phyloP scores from a whole-genome alignment of 2,888 invertebrate genomes.

The Leucophenga montana region DNA sequence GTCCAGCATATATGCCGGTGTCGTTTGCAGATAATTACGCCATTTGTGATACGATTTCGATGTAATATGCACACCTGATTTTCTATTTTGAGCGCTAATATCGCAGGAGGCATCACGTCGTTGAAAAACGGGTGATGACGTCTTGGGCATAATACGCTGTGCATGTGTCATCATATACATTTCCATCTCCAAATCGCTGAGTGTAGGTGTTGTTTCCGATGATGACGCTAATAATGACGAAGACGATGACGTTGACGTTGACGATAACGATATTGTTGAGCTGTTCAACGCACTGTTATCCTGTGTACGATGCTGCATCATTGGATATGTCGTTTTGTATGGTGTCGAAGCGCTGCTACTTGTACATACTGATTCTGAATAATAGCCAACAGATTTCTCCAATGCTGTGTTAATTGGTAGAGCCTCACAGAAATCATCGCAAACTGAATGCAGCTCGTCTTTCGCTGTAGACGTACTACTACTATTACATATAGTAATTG shows the following conservation, averaged over 20 bases:
- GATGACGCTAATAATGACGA: too few relatives aligned
- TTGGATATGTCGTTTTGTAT: background rate
- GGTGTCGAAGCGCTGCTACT: slow-evolving; percentile 23
- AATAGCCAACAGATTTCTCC: slow-evolving; percentile 51
- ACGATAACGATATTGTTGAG: background rate
- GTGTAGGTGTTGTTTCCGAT: slow-evolving; percentile 9
- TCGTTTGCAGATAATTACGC: slow-evolving; percentile 60
- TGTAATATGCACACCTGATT: background rate
- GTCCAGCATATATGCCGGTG: slow-evolving; percentile 62
- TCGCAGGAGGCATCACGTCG: slow-evolving; percentile 43
- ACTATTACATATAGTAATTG: too few relatives aligned
- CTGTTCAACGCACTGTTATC: slow-evolving; percentile 17
- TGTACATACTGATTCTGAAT: slow-evolving; percentile 42
- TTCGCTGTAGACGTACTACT: too few relatives aligned
- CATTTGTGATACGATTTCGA: slow-evolving; percentile 61
- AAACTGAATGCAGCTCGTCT: slow-evolving; percentile 56
- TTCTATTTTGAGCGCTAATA: background rate
- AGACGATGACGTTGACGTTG: too few relatives aligned
- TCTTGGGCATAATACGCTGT: slow-evolving; percentile 64
- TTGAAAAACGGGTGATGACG: slow-evolving; percentile 64
- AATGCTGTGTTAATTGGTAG: slow-evolving; percentile 21
- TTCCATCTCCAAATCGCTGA: slow-evolving; percentile 69
- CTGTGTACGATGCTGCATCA: slow-evolving; percentile 30
- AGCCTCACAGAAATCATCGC: slow-evolving; percentile 64
- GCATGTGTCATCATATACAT: slow-evolving; percentile 69